Percentiles rank a stretch among this genome's conserved stretches.
Evolutionary conservation across 2,888 invertebrate genomes (phyloP).

Genomic region (Phengaris arion): DNA sequence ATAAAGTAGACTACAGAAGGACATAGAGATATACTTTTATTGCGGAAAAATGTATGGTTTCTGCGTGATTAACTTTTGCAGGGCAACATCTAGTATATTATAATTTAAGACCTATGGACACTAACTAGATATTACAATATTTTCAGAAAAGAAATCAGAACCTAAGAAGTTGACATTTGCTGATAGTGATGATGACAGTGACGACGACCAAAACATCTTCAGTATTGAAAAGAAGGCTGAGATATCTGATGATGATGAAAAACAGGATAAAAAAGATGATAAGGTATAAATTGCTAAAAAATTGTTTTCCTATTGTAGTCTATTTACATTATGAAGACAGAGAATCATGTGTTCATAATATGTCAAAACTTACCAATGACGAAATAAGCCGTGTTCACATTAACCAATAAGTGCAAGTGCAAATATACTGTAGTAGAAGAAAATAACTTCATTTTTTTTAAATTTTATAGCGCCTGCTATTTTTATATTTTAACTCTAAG

Average conservation of each 20-base stretch:
- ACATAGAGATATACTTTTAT: too few relatives aligned
- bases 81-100: background rate
- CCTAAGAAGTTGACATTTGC: slow-evolving; percentile 64
- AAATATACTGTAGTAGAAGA: too few relatives aligned
- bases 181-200: slow-evolving; percentile 67
- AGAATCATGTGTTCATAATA: too few relatives aligned
- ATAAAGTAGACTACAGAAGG: too few relatives aligned
- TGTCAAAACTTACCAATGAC: background rate
- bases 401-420: too few relatives aligned
- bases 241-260: slow-evolving; percentile 39
- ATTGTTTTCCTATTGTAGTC: too few relatives aligned
- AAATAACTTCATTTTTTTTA: too few relatives aligned
- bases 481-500: too few relatives aligned
- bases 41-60: too few relatives aligned
- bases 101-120: background rate
- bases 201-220: slow-evolving; percentile 62
- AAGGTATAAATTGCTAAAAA: slow-evolving; percentile 35
- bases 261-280: slow-evolving; percentile 31
- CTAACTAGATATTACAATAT: background rate
- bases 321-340: too few relatives aligned
- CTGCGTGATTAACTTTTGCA: too few relatives aligned
- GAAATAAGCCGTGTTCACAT: background rate
- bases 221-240: slow-evolving; percentile 69
- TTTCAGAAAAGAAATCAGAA: slow-evolving; percentile 56
- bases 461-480: too few relatives aligned